phyloP scores from a whole-genome alignment of 1,140 invertebrate genomes.

The Zaprionus davidi region DNA sequence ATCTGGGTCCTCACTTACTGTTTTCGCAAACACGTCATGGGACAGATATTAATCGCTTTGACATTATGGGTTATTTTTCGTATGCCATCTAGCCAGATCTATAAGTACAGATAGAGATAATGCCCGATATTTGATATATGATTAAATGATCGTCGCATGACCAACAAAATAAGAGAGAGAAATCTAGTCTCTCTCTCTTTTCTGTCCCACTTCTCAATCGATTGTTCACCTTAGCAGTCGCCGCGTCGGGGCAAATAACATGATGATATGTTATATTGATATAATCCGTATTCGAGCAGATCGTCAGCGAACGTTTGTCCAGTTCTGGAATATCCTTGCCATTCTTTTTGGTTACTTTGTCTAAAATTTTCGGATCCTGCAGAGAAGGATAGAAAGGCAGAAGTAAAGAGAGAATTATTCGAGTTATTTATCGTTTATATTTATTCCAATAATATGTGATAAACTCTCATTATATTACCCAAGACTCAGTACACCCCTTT shows the following conservation, averaged over 20 bases:
- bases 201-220: not conserved
- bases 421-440: not conserved
- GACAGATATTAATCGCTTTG: constrained; percentile 99
- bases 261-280: constrained; percentile 99
- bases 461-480: not conserved
- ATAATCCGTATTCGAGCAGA: constrained; percentile 99
- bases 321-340: constrained; percentile 89
- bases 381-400: constrained; percentile 25
- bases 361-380: constrained; percentile 93
- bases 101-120: constrained; percentile 80
- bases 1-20: constrained; percentile 93
- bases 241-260: constrained; percentile 96
- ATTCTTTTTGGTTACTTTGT: constrained; percentile 91
- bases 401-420: constrained; percentile 11
- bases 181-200: not conserved
- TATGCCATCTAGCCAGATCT: constrained; percentile 98
- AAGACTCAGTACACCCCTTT: not conserved
- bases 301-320: constrained; percentile 98
- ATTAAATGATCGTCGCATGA: constrained; percentile 19
- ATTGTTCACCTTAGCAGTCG: constrained; percentile 93
- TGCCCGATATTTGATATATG: constrained; percentile 47
- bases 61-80: constrained; percentile 98
- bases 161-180: not conserved
- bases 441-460: not conserved
- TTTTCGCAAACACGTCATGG: constrained; percentile 99